Conservation (phyloP, 2,113 vertebrate species). For the Coregonus clupeaformis region DNA sequence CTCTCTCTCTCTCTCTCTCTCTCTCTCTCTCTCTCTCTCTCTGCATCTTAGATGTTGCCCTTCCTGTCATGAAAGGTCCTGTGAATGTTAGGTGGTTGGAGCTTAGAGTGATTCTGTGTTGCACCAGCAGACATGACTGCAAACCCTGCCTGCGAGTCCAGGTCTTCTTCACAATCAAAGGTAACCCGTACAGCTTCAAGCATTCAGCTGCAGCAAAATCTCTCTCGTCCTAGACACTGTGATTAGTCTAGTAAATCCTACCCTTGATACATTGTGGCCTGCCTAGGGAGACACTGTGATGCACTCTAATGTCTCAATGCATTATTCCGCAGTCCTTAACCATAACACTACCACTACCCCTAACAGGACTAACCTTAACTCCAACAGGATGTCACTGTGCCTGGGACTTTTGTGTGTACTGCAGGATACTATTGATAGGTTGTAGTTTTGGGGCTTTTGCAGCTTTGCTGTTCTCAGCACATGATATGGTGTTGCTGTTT, state of each 20-base stretch:
- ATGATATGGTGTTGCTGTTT: too few species aligned
- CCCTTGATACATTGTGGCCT: too few species aligned
- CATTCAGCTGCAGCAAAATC: not conserved
- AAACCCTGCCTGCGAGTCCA: constrained; percentile 74
- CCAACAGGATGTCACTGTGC: too few species aligned
- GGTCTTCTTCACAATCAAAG: constrained; percentile 60
- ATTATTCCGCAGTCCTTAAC: not conserved
- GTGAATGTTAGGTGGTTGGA: constrained; percentile 54
- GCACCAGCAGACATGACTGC: constrained; percentile 52
- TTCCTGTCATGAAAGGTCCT: constrained; percentile 6
- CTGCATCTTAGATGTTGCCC: not conserved
- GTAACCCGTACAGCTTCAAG: too few species aligned
- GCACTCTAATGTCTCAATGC: too few species aligned
- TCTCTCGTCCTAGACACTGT: not conserved
- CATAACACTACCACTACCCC: not conserved
- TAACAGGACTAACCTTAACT: not conserved
- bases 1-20: too few species aligned
- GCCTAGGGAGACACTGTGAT: too few species aligned
- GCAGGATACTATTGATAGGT: too few species aligned
- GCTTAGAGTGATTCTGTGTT: constrained; percentile 68
- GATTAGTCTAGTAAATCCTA: not conserved
- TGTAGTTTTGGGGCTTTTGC: too few species aligned
- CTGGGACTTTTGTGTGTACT: not conserved
- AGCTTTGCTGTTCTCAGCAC: too few species aligned
- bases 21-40: too few species aligned